Percentiles rank a stretch among this genome's conserved stretches.
Evolutionary conservation across 2,113 vertebrate genomes (phyloP).

Genomic region (Machaerirhynchus nigripectus): DNA sequence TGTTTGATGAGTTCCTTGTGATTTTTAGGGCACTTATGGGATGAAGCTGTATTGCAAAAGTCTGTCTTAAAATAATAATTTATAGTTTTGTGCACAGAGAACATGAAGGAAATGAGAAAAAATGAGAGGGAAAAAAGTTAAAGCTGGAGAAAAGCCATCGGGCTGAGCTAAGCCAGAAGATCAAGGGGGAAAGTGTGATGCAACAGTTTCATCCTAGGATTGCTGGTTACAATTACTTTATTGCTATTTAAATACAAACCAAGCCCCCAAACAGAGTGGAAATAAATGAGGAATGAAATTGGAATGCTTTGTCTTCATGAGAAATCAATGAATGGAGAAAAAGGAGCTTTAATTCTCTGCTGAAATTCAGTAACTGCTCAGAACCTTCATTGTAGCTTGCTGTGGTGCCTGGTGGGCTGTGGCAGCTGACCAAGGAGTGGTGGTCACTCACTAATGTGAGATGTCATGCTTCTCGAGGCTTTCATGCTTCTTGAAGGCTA

Average conservation of each 20-base stretch:
- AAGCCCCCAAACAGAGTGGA: background rate
- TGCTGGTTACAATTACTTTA: background rate
- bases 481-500: background rate
- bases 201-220: background rate
- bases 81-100: background rate
- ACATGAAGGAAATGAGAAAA: background rate
- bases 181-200: background rate
- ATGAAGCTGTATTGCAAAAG: background rate
- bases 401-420: background rate
- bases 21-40: background rate
- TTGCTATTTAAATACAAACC: background rate
- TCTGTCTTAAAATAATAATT: background rate
- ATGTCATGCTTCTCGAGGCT: background rate
- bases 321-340: background rate
- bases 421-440: background rate
- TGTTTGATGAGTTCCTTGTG: background rate
- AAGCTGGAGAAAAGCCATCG: background rate
- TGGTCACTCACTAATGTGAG: fast-evolving
- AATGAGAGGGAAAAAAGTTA: background rate
- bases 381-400: background rate
- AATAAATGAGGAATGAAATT: background rate
- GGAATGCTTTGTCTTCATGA: background rate
- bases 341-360: background rate
- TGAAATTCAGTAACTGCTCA: background rate
- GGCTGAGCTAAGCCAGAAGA: background rate